A percentile compares a stretch with the other conserved stretches of the same genome.
Conservation (phyloP, 1,140 invertebrate species). For the Euura lappo region DNA sequence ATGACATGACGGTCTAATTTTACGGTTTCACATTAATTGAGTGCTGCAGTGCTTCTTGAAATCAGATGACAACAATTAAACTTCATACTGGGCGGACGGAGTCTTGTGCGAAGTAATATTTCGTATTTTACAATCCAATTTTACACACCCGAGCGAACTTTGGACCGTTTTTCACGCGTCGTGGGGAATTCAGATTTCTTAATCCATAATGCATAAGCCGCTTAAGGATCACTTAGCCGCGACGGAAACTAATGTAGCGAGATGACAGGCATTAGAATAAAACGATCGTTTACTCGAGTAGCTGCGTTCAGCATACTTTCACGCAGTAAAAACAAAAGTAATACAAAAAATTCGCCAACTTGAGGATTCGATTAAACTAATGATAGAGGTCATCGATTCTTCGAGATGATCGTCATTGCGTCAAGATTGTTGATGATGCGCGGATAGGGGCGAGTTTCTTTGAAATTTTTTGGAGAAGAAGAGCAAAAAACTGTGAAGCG, state of each 20-base stretch:
- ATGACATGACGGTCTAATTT: too few species aligned
- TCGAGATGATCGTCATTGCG: too few species aligned
- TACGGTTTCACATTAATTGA: too few species aligned
- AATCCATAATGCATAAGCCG: slow-evolving; percentile 45
- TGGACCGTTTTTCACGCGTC: not conserved
- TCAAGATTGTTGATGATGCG: too few species aligned
- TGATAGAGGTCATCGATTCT: too few species aligned
- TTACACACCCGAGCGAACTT: not conserved
- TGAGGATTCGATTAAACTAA: too few species aligned
- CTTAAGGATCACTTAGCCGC: slow-evolving; percentile 38
- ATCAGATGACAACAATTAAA: too few species aligned
- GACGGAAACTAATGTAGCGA: slow-evolving; percentile 18
- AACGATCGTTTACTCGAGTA: slow-evolving; percentile 10
- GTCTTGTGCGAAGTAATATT: not conserved
- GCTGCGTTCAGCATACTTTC: not conserved
- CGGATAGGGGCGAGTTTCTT: too few species aligned
- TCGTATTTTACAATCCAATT: not conserved
- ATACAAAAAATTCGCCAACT: not conserved
- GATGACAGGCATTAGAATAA: slow-evolving; percentile 12
- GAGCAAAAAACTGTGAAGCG: not conserved
- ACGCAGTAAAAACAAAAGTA: too few species aligned
- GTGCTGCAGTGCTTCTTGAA: too few species aligned
- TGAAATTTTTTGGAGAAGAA: not conserved
- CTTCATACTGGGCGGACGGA: too few species aligned
- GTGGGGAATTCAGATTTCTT: slow-evolving; percentile 38